Evolutionary conservation across 2,797 vertebrate genomes (phyloP), one percentile per base, ranked within the genome.

Genomic region (Sebastes wilsoni): DNA sequence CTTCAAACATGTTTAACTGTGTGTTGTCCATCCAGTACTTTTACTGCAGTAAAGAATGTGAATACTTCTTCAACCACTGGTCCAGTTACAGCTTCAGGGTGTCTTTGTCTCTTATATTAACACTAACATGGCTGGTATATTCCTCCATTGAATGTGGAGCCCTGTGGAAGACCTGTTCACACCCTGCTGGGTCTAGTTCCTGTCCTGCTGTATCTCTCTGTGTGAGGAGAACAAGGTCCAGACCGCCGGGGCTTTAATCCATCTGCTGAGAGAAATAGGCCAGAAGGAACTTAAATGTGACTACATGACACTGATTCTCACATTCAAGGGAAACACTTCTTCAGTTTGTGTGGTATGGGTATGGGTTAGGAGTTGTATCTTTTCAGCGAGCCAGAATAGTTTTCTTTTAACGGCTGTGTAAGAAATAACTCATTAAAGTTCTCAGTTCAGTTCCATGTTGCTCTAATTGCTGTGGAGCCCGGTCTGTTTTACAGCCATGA

Each of bases 251-350:
- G 74, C 59, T 72, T 56, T 67, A 58, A 32, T 79, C 82, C 84
- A 87, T 90, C 88, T 90, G 82, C 77, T 70, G 42, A 79, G 64
- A 75, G 66, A 81, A 69, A 79, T 46, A 59, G 16, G 56, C 54
- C 80, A 79, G 66, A 36, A 69, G 38, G 68, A 66, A 54, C 52
- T 49, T 18, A 61, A 38, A 73, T 34, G 59, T 9, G 4, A 12
- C 30, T 16, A 13, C 13, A 52, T 32, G 20, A 46, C 8, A 23
- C 25, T 59, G 4, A 32, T 72, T 30, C 8, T 64, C 10, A 6
- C 4, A 65, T 68, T 68, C 5, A 36, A 14, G 22, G 12, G 18
- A 27, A 66, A 27, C n/a, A 28, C 52, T 30, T 62, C 25, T 56
- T 46, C 20, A 3, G 5, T 10, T 14, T 67, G 25, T 23, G 49